Evolutionary conservation across 2,797 vertebrate genomes (phyloP), one percentile per base, ranked within the genome.

Genomic region (Nannoperca australis): DNA sequence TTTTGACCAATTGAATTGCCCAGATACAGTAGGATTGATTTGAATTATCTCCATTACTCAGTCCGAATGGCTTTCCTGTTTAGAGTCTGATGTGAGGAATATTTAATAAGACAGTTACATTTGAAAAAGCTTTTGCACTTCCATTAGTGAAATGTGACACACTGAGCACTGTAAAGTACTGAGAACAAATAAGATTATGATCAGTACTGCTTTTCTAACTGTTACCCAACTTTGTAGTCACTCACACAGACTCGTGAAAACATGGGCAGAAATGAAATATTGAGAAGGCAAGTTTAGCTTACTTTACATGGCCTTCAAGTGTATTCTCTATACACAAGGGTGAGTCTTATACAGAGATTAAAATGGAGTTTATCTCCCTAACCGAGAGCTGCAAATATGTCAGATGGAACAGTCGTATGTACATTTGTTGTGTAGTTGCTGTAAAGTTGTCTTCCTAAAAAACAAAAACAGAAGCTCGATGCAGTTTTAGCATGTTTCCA

Each of bases 1-100:
- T 82, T 88, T 70, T 76, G 73, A 79, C 68, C 81, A 61, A 10
- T 85, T 88, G 66, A 80, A 85, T 83, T 73, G 83, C 74, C 63
- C 58, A 84, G 78, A 78, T 84, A 84, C 70, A 81, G 42, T 47
- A 45, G 54, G 44, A 73, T 69, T 62, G 65, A 76, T 75, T 84
- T 75, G 87, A 88, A 90, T 88, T 77, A 81, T 82, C 78, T 70
- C 69, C 76, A 82, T 85, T 60, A 81, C 69, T 64, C 59, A 44
- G n/a, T 74, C 38, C 38, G 58, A 86, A 85, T 79, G 64, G 51
- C 65, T 69, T 78, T 82, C 40, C 65, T 82, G 72, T 80, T 85
- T 68, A 77, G 62, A 83, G 50, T 75, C 42, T 65, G n/a, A 27
- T 67, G 62, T 80, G 79, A 70, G 51, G 70, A 85, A 76, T 79